Evolutionary conservation across 1,140 invertebrate genomes (phyloP).

Genomic region (Lordiphosa clarofinis): DNA sequence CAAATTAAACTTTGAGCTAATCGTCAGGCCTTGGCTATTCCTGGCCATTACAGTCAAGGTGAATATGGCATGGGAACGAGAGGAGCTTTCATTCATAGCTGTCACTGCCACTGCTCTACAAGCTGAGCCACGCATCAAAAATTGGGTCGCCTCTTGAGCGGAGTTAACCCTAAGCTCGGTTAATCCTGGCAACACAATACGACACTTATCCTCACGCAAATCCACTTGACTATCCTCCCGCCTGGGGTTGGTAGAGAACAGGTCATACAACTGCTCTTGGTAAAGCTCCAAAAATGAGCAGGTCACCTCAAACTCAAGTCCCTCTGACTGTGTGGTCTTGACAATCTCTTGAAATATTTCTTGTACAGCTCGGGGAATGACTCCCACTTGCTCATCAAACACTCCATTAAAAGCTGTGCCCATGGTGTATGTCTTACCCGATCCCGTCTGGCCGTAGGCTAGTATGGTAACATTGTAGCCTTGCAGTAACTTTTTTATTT

Average conservation of each 20-base stretch:
- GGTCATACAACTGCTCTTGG: slow-evolving; percentile 89
- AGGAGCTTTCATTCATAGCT: slow-evolving; percentile 95
- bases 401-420: slow-evolving; percentile 88
- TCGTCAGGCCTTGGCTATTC: slow-evolving; percentile 83
- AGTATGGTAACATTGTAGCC: slow-evolving; percentile 94
- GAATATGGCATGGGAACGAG: slow-evolving; percentile 95
- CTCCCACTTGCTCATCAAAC: slow-evolving; percentile 84
- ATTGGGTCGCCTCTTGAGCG: slow-evolving; percentile 84
- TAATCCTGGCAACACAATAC: slow-evolving; percentile 85
- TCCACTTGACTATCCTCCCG: slow-evolving; percentile 82
- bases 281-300: slow-evolving; percentile 90
- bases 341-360: slow-evolving; percentile 90
- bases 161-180: slow-evolving; percentile 84
- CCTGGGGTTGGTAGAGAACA: slow-evolving; percentile 85
- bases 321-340: slow-evolving; percentile 75
- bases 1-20: slow-evolving; percentile 90
- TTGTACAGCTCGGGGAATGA: slow-evolving; percentile 91
- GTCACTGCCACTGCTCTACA: slow-evolving; percentile 92
- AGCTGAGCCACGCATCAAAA: slow-evolving; percentile 87
- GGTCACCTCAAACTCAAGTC: slow-evolving; percentile 86
- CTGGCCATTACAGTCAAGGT: slow-evolving; percentile 88
- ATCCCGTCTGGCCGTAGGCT: slow-evolving; percentile 96
- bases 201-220: slow-evolving; percentile 89
- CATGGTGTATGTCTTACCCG: slow-evolving; percentile 96
- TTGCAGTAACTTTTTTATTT: slow-evolving; percentile 90